These are phyloP conservation scores for Macrochelys suwanniensis DNA, from an alignment of 2,797 vertebrate genomes.

Conservation along the genomic window DNA sequence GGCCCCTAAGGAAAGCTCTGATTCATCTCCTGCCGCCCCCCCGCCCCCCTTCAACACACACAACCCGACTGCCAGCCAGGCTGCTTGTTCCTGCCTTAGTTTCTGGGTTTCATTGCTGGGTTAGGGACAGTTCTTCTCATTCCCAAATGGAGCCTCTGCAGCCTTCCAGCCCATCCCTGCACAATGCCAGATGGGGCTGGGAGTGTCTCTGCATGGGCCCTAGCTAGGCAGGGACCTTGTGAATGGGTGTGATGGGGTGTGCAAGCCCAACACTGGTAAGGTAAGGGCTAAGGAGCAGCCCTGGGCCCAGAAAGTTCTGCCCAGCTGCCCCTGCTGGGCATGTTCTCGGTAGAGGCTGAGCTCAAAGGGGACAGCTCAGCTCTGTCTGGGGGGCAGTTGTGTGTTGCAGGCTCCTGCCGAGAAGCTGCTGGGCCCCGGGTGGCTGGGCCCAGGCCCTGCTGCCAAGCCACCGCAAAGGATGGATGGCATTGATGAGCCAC, in stretches of 20 bases:
- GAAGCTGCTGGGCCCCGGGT: no score
- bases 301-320: neutral
- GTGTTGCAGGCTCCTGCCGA: neutral
- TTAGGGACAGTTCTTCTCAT: neutral
- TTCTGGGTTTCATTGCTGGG: no score
- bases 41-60: no score
- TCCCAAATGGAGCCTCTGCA: no score
- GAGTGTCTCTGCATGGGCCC: neutral
- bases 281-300: neutral
- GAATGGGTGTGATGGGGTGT: conserved; percentile 2
- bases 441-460: neutral
- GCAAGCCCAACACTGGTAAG: neutral
- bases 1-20: no score
- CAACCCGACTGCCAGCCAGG: no score
- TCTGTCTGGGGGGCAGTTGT: neutral
- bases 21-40: neutral
- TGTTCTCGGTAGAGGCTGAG: neutral
- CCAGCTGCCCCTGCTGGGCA: neutral
- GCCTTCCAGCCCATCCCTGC: no score
- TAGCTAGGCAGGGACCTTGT: neutral
- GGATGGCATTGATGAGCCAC: neutral
- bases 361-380: neutral
- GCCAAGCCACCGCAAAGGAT: neutral
- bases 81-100: neutral
- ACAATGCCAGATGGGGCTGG: neutral